Evolutionary conservation across 23 tunicate genomes (phyloP), one percentile per base, ranked within the genome.

Genomic region (Clavelina lepadiformis): DNA sequence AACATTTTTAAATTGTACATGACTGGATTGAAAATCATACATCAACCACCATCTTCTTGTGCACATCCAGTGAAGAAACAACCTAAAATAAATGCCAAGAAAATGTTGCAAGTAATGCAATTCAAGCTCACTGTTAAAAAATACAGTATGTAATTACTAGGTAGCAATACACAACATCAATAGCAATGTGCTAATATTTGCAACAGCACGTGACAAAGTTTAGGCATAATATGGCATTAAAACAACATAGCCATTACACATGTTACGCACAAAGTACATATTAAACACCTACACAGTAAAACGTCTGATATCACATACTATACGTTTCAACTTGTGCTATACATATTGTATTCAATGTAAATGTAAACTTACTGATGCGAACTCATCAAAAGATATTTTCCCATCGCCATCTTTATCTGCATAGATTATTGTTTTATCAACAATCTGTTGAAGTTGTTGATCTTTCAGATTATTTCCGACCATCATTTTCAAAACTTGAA

Each of bases 331-430:
- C n/a, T n/a, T n/a, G n/a, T n/a, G n/a, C n/a, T n/a, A n/a, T n/a
- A n/a, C n/a, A n/a, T 11, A 15, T 41, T 41, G 11, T 41, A 41
- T 11, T 28, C 11, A 27, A 29, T 27, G 11, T 6, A 29, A 29
- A 36, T 63, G 23, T 15, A 2, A 5, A 24, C 29, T 56, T 56
- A 80, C 86, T n/a, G 76, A 82, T 28, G 88, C 56, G 74, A 93
- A 93, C 56, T 93, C 98, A 6, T 78, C 74, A 64, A 70, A 93
- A 3, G 98, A 93, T 6, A 93, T 93, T 57, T 85, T 85, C 21
- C 98, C 98, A 74, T 93, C 98, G 30, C 98, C 98, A 56, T 93
- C 98, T 45, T 70, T 75, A 75, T 93, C 98, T 0, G 98, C 98
- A 63, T 93, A 93, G 24, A 93, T 93, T 31, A 93, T 93, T 13